phyloP scores from a whole-genome alignment of 2,113 vertebrate species.

The Canis aureus region DNA sequence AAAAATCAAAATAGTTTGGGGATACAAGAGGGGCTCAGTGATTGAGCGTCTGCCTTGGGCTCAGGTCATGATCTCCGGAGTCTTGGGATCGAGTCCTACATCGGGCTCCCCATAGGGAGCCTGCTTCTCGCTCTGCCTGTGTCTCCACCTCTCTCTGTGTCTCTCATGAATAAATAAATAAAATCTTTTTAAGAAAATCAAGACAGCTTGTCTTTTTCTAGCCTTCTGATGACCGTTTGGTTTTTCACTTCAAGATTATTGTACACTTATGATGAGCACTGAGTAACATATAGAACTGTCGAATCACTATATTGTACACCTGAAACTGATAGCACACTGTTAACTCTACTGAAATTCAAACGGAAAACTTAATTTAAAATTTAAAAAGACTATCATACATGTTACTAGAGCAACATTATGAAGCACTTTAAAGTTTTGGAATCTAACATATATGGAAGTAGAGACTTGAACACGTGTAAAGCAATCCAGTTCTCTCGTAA shows the following conservation, averaged over 20 bases:
- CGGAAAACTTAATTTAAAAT: background rate
- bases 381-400: background rate
- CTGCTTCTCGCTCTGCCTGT: too few species aligned
- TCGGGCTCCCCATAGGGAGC: too few species aligned
- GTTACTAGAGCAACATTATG: background rate
- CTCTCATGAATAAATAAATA: too few species aligned
- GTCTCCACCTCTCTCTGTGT: too few species aligned
- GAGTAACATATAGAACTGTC: background rate
- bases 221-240: background rate
- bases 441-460: background rate
- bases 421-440: background rate
- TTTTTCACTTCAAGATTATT: background rate
- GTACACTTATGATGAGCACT: background rate
- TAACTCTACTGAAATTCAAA: background rate
- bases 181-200: background rate
- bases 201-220: background rate
- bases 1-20: background rate
- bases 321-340: background rate
- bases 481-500: background rate
- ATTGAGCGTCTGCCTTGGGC: too few species aligned
- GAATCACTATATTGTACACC: background rate
- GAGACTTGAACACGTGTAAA: background rate
- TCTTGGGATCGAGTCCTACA: too few species aligned
- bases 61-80: too few species aligned
- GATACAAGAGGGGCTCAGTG: too few species aligned